These are phyloP conservation scores for Oryzias dopingdopingensis DNA, from an alignment of 2,797 vertebrate genomes.

Conservation along the genomic window DNA sequence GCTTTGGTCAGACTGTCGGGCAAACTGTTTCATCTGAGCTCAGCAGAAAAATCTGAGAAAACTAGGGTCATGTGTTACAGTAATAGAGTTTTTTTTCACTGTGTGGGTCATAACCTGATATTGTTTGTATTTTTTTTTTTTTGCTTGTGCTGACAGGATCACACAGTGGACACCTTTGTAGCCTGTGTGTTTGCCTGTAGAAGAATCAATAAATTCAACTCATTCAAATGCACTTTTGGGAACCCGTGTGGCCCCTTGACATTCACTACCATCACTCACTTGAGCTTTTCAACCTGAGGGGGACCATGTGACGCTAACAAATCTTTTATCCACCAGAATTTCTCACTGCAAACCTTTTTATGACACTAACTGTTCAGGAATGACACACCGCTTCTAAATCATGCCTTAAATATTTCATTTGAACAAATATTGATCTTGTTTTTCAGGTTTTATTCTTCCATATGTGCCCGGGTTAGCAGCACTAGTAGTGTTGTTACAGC, in stretches of 20 bases:
- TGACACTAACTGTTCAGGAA: background rate
- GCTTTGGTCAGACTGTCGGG: slow-evolving; percentile 57
- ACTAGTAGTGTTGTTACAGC: no score
- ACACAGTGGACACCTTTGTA: slow-evolving; percentile 17
- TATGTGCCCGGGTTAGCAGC: no score
- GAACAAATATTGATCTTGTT: no score
- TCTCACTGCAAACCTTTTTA: background rate
- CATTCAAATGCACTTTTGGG: slow-evolving; percentile 14
- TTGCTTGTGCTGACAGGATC: slow-evolving; percentile 35
- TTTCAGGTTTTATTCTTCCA: no score
- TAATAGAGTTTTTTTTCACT: slow-evolving; percentile 36
- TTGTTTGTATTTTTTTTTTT: slow-evolving; percentile 17
- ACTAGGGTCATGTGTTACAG: slow-evolving; percentile 36
- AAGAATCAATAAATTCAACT: slow-evolving; percentile 29
- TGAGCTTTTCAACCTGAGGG: slow-evolving; percentile 7
- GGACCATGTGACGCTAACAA: slow-evolving; percentile 7
- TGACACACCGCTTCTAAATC: background rate
- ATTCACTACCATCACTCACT: slow-evolving; percentile 13
- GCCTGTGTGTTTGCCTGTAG: slow-evolving; percentile 31
- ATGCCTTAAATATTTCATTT: background rate
- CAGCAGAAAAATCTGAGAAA: slow-evolving; percentile 50
- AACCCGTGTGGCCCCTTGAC: slow-evolving; percentile 3
- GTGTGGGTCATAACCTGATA: slow-evolving; percentile 33
- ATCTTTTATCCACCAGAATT: slow-evolving; percentile 1
- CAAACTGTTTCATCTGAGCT: slow-evolving; percentile 24